Base-by-base conservation (phyloP, 2,888 invertebrate species). In the Actias luna region DNA sequence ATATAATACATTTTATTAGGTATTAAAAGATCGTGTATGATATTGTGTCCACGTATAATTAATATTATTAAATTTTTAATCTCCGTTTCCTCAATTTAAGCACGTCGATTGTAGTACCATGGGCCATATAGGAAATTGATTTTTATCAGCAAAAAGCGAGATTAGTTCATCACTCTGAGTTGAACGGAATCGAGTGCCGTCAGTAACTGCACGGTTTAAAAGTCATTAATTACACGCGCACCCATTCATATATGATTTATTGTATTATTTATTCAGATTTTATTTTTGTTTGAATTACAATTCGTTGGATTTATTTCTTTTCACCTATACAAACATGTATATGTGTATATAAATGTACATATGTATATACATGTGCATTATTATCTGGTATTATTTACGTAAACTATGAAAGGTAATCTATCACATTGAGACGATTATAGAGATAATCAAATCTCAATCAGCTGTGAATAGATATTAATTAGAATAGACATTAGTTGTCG, bases 231-330 rank as follows among this genome's bases (percentile, higher is more conserved):
- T 25, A 50, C 46, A 50, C 25, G 22, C 46, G 46, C 46, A 25
- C 46, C 25, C 46, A 50, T 50, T 50, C 46, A 25, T 50, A 50
- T 50, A 12, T 50, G 46, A 50, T 50, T 50, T 50, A 50, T 50
- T 50, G 25, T 50, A 50, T 50, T 50, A 10, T 12, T n/a, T n/a
- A n/a, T 50, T 50, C 46, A 25, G 25, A 50, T n/a, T n/a, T n/a
- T n/a, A 50, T 50, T 50, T 50, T 50, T 50, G 25, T 25, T 25
- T 10, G 46, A 50, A 50, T 12, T 50, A 25, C 22, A 50, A 50
- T 18, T 50, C 25, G 22, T 2, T 12, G 22, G 46, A 50, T 50
- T 50, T 25, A 50, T 50, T 12, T 50, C 12, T 50, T 50, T 42
- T 50, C 22, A 50, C 22, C 46, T 50, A 42, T 16, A 50, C 46